Evolutionary conservation across 2,797 vertebrate species (phyloP), one percentile per base, ranked within the genome.

Genomic region (Mus minutoides): DNA sequence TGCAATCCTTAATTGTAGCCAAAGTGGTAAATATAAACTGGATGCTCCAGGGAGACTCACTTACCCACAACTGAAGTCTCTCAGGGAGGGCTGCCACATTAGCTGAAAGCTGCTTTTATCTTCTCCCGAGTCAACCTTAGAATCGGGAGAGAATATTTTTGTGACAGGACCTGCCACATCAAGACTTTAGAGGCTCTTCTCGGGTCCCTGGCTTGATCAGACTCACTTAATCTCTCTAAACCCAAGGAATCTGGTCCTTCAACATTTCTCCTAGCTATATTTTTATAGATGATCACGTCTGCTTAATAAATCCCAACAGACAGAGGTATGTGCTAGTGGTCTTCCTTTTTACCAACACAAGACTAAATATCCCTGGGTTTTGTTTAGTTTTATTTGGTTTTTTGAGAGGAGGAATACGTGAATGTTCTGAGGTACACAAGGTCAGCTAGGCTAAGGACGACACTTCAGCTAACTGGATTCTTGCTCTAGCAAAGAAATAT

Each of bases 281-380:
- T 88, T 88, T 73, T n/a, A 34, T n/a, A 88, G 11, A 52, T 37
- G 49, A 52, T 37, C 71, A 88, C 2, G 29, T 7, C 8, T 58
- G 49, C 37, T 54, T 83, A 67, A 62, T 64, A 80, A 56, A 62
- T 60, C 43, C 87, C 77, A 8, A 88, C 49, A 64, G 83, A 46
- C 71, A 94, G 24, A 96, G 92, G 95, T 95, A 88, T 77, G 91
- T 83, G 92, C 64, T 92, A 29, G 17, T 22, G 19, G 24, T 82
- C 60, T 46, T 19, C 69, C 64, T 80, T 54, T 67, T 64, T 43
- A 64, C 17, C 69, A 73, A 49, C 12, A 62, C 46, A 54, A 64
- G 34, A 54, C 87, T 92, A 71, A 31, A 29, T 54, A n/a, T 62
- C 19, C 2, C 43, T 71, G 43, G 3, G 7, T 46, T 92, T 91